These are phyloP conservation scores for Stegodyphus mimosarum DNA, from an alignment of 1,140 invertebrate genomes.

Conservation along the genomic window DNA sequence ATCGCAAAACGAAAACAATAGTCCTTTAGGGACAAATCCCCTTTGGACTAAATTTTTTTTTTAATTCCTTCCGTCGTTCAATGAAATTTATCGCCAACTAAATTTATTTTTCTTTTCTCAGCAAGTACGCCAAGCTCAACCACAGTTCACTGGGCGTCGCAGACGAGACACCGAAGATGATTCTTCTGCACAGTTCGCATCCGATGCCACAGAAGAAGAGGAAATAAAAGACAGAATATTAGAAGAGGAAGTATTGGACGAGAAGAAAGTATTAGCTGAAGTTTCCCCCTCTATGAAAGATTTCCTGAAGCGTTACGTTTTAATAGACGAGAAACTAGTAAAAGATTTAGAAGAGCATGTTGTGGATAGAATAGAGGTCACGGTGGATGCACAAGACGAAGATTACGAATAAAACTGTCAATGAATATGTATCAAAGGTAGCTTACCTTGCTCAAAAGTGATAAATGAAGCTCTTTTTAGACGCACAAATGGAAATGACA, in stretches of 20 bases:
- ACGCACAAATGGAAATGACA: too few species aligned
- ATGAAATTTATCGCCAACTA: too few species aligned
- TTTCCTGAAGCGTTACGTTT: slow-evolving; percentile 17
- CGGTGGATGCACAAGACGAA: slow-evolving; percentile 4
- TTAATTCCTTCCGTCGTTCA: too few species aligned
- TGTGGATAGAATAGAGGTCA: slow-evolving; percentile 34
- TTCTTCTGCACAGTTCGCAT: too few species aligned
- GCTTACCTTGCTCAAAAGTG: too few species aligned
- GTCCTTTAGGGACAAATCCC: too few species aligned
- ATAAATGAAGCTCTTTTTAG: too few species aligned
- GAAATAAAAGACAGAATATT: not conserved
- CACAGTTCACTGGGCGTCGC: slow-evolving; percentile 45
- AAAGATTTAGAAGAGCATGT: slow-evolving; percentile 29
- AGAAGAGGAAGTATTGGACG: not conserved
- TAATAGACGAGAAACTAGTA: slow-evolving; percentile 7
- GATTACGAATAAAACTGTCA: not conserved
- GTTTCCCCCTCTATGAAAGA: slow-evolving; percentile 10
- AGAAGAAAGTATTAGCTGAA: slow-evolving; percentile 1
- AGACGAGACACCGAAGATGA: not conserved
- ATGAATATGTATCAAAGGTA: too few species aligned
- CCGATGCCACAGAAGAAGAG: not conserved
- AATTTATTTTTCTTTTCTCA: not conserved
- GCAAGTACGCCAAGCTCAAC: slow-evolving; percentile 52
- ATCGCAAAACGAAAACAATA: too few species aligned
- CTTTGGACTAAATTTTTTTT: too few species aligned